phyloP scores from a whole-genome alignment of 2,888 invertebrate species.

The Macrophya annulata region DNA sequence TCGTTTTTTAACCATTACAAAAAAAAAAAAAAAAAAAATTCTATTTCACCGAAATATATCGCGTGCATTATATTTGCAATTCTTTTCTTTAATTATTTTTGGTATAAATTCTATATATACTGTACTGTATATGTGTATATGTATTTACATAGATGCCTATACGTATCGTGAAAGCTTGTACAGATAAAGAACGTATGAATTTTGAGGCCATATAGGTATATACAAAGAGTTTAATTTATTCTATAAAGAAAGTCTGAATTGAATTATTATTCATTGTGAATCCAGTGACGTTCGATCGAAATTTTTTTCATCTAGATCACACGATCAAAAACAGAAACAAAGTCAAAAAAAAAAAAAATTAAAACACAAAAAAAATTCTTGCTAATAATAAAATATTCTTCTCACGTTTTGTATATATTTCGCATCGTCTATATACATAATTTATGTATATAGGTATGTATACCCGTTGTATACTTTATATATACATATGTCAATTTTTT shows the following conservation, averaged over 20 bases:
- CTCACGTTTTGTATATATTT: background rate
- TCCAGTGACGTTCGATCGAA: conserved; percentile 15
- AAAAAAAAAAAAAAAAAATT: too few relatives aligned
- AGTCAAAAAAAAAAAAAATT: too few relatives aligned
- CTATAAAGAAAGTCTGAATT: conserved; percentile 11
- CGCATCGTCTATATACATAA: background rate
- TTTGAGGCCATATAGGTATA: background rate
- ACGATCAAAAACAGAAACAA: conserved; percentile 9
- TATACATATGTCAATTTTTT: background rate
- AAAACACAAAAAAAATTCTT: background rate
- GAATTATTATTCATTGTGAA: conserved; percentile 31
- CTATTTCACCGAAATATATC: too few relatives aligned
- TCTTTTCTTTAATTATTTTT: too few relatives aligned
- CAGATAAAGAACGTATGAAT: background rate
- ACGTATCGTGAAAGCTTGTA: background rate
- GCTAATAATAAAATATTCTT: background rate
- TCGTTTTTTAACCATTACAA: too few relatives aligned
- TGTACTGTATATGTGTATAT: too few relatives aligned
- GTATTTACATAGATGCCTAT: too few relatives aligned
- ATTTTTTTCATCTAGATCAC: conserved; percentile 19
- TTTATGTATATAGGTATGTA: background rate
- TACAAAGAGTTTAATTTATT: conserved; percentile 14
- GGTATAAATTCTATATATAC: too few relatives aligned
- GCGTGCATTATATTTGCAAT: too few relatives aligned
- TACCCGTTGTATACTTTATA: background rate